Percentiles rank a stretch among this genome's conserved stretches.
Evolutionary conservation across 2,113 vertebrate genomes (phyloP).

Genomic region (Embiotoca jacksoni): DNA sequence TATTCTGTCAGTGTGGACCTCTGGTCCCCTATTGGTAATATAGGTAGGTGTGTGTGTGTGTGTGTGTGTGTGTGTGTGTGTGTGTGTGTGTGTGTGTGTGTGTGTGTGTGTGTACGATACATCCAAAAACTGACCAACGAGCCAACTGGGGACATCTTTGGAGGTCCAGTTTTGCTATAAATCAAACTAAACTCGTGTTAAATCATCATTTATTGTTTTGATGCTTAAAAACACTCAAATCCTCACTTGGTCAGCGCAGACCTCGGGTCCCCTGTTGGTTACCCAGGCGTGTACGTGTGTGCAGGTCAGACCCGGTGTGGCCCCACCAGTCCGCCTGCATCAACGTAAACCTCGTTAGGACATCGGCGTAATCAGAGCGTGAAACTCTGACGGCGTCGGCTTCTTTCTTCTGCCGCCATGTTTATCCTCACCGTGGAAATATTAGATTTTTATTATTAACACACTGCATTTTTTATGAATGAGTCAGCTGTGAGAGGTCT

Average conservation of each 20-base stretch:
- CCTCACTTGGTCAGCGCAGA: too few species aligned
- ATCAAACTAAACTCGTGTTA: too few species aligned
- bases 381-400: conserved; percentile 25
- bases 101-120: not conserved
- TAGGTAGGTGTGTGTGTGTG: not conserved
- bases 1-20: too few species aligned
- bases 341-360: conserved; percentile 42
- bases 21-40: not conserved
- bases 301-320: not conserved
- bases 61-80: too few species aligned
- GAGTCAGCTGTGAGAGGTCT: conserved; percentile 5
- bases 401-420: conserved; percentile 33
- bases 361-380: conserved; percentile 50
- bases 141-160: too few species aligned
- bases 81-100: too few species aligned
- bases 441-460: conserved; percentile 53
- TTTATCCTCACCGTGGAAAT: conserved; percentile 30
- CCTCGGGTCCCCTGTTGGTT: not conserved
- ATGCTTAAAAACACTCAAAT: too few species aligned
- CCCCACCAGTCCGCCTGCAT: conserved; percentile 9
- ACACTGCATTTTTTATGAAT: conserved; percentile 42
- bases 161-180: too few species aligned
- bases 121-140: not conserved
- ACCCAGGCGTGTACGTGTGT: not conserved
- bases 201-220: too few species aligned